These are phyloP conservation scores for Balearica regulorum DNA, from an alignment of 2,797 vertebrate genomes.

Conservation along the genomic window DNA sequence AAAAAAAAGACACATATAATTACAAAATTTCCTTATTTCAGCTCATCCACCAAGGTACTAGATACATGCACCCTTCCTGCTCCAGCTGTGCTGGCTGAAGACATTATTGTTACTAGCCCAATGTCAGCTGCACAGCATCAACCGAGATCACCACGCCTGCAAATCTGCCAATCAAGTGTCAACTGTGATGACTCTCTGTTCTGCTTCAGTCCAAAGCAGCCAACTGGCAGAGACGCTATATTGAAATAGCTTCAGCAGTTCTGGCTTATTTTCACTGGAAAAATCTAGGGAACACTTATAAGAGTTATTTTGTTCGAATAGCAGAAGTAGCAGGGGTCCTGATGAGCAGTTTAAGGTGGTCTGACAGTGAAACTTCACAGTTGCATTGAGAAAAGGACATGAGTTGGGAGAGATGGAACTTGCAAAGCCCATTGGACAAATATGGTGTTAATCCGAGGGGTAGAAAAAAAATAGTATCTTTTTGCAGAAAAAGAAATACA, in stretches of 20 bases:
- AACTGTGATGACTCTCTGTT: neutral
- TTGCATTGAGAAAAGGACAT: neutral
- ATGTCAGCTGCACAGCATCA: neutral
- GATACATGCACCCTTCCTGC: neutral
- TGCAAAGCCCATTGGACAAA: neutral
- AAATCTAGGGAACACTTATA: neutral
- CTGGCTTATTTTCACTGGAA: neutral
- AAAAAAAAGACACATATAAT: neutral
- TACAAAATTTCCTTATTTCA: neutral
- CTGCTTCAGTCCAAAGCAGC: neutral
- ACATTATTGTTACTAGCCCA: neutral
- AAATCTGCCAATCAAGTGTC: neutral
- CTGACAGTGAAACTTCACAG: neutral
- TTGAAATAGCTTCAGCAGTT: neutral
- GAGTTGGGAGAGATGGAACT: neutral
- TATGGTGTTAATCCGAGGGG: rapidly evolving
- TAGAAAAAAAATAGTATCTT: neutral
- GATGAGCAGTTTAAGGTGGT: neutral
- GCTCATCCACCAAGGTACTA: neutral
- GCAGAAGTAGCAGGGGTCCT: neutral
- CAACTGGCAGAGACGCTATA: neutral
- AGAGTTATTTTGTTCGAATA: neutral
- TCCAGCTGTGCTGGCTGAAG: neutral
- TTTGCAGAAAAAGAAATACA: neutral
- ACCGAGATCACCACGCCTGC: neutral